Base-by-base conservation (phyloP, 2,113 vertebrate genomes). In the Callipepla squamata region DNA sequence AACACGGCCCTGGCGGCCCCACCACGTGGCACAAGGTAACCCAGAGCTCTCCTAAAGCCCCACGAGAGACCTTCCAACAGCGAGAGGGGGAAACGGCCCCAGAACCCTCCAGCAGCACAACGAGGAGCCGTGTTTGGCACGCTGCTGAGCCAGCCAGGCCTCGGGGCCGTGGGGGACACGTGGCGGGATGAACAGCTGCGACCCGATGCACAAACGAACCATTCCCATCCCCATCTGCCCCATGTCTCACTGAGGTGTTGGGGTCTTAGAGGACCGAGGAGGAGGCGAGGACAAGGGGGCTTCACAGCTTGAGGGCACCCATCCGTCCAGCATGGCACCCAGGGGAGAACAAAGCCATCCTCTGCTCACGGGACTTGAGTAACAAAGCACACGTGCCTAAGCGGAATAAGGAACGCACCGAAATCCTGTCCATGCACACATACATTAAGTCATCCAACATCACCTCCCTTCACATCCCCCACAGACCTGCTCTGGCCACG, bases 381-480 rank as follows among this genome's bases (percentile, higher is more conserved):
- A 81, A 85, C 8, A 1, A 38, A 87, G 78, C 74, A 90, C 69
- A 82, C 25, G 16, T 3, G 23, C 48, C 69, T 36, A 77, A 76
- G 82, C 44, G 84, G 93, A 92, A 89, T 4, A 40, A 53, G 94
- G 87, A 84, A 92, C 1, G 48, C 83, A 69, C 82, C 65, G 50
- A 4, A 74, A 88, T 26, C 4, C 1, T 8, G 23, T 32, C 65
- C 4, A 53, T 42, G 34, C 2, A 4, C 4, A 28, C 11, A 55
- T 19, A 13, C 2, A 6, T 67, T 25, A 50, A 8, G 85, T 45
- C 82, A 92, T 67, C 89, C 74, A 9, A 7, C 48, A 48, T 6
- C 40, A 63, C 70, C 66, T 58, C 89, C 66, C 78, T 48, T 72
- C 13, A 26, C 50, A n/a, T 45, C 50, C 78, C 84, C 55, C 81